These are phyloP conservation scores for Pollachius pollachius DNA, from an alignment of 2,113 vertebrate species.

Conservation along the genomic window DNA sequence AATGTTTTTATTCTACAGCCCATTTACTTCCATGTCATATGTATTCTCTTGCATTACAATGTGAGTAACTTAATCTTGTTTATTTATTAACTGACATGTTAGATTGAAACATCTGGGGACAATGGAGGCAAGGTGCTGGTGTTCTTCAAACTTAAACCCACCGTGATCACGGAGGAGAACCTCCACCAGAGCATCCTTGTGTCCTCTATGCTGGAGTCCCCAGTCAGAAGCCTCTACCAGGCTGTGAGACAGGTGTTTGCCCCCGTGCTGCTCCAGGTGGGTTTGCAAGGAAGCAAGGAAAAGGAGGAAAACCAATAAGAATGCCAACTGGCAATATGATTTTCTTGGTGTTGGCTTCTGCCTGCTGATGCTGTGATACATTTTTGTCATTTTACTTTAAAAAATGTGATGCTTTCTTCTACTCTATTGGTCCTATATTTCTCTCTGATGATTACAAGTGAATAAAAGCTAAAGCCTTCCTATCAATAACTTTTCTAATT, in stretches of 20 bases:
- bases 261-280: conserved; percentile 86
- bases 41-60: background rate
- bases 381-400: background rate
- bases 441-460: too few relatives aligned
- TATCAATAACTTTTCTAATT: too few relatives aligned
- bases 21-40: background rate
- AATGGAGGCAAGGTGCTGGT: conserved; percentile 83
- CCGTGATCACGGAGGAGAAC: conserved; percentile 92
- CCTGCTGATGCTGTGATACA: background rate
- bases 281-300: background rate
- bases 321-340: too few relatives aligned
- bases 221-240: conserved; percentile 92
- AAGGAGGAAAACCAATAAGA: too few relatives aligned
- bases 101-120: conserved; percentile 81
- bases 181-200: conserved; percentile 88
- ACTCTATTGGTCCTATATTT: too few relatives aligned
- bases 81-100: conserved; percentile 6
- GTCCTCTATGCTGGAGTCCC: conserved; percentile 95
- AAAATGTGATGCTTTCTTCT: background rate
- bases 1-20: background rate
- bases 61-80: conserved; percentile 12
- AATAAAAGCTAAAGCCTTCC: too few relatives aligned
- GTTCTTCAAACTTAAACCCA: conserved; percentile 92
- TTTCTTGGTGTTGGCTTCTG: too few relatives aligned
- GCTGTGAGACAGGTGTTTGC: conserved; percentile 89